phyloP scores from a whole-genome alignment of 2,888 invertebrate genomes.

The Gymnoscelis rufifasciata region DNA sequence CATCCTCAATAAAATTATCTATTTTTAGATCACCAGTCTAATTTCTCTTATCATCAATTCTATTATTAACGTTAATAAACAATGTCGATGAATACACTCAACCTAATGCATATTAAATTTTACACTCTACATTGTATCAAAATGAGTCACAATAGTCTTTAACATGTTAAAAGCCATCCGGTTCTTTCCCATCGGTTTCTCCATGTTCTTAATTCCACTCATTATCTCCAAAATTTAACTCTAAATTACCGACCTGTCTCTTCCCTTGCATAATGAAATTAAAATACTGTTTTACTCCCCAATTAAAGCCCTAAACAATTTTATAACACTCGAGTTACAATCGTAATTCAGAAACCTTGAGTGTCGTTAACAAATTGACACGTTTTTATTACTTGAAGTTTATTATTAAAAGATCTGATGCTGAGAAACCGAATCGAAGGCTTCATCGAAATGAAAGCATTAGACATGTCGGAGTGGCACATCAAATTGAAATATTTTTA shows the following conservation, averaged over 20 bases:
- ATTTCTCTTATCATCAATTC: no score
- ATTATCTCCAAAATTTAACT: conserved; percentile 27
- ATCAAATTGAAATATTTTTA: no score
- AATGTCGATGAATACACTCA: no score
- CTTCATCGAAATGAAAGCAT: background rate
- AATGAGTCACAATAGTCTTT: background rate
- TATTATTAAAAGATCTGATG: conserved; percentile 43
- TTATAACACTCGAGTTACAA: conserved; percentile 32
- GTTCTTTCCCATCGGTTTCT: background rate
- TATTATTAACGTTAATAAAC: no score
- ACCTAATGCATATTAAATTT: no score
- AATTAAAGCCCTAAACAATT: conserved; percentile 34
- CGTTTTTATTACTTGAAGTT: conserved; percentile 48
- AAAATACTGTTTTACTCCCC: conserved; percentile 22
- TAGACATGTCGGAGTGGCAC: background rate
- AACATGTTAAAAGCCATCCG: background rate
- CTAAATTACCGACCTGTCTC: conserved; percentile 4
- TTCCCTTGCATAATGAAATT: conserved; percentile 8
- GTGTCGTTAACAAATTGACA: conserved; percentile 55
- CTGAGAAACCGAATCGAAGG: conserved; percentile 23
- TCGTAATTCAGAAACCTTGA: conserved; percentile 39
- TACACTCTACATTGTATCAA: no score
- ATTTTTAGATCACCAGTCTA: no score
- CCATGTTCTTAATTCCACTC: conserved; percentile 14
- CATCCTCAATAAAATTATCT: no score